These are phyloP conservation scores for Chrysomela aeneicollis DNA, from an alignment of 2,888 invertebrate species.

Conservation along the genomic window DNA sequence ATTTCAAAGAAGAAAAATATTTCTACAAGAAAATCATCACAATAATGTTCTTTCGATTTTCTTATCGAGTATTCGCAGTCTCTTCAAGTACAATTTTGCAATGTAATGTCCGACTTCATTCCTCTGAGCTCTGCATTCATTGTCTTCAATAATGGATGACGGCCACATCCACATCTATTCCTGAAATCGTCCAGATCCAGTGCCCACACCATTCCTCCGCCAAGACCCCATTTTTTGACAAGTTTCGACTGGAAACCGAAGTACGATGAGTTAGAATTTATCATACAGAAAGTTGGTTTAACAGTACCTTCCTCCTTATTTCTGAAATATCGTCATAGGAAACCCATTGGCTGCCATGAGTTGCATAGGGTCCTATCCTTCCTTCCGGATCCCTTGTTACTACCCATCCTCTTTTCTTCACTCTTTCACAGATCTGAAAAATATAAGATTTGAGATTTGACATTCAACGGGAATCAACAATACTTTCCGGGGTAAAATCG, in stretches of 20 bases:
- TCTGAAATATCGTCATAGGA: constrained; percentile 77
- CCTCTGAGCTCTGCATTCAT: constrained; percentile 67
- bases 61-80: constrained; percentile 6
- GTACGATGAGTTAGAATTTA: background rate
- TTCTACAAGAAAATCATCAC: constrained; percentile 25
- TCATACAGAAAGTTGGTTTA: background rate
- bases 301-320: constrained; percentile 65
- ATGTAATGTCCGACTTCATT: constrained; percentile 47
- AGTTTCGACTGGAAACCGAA: constrained; percentile 63
- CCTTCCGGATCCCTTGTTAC: constrained; percentile 69
- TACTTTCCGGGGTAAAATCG: too few species aligned
- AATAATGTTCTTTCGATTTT: constrained; percentile 14
- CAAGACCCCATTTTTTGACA: constrained; percentile 67
- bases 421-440: constrained; percentile 69
- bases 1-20: constrained; percentile 41
- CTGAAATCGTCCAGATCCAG: constrained; percentile 81
- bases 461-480: too few species aligned
- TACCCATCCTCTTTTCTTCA: constrained; percentile 68
- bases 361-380: constrained; percentile 77
- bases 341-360: constrained; percentile 78
- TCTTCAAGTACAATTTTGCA: constrained; percentile 48
- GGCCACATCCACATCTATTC: constrained; percentile 72
- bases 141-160: constrained; percentile 73
- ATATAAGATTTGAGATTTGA: too few species aligned
- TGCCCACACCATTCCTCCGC: constrained; percentile 83